Evolutionary conservation across 2,113 vertebrate species (phyloP).

Genomic region (Alectura lathami): DNA sequence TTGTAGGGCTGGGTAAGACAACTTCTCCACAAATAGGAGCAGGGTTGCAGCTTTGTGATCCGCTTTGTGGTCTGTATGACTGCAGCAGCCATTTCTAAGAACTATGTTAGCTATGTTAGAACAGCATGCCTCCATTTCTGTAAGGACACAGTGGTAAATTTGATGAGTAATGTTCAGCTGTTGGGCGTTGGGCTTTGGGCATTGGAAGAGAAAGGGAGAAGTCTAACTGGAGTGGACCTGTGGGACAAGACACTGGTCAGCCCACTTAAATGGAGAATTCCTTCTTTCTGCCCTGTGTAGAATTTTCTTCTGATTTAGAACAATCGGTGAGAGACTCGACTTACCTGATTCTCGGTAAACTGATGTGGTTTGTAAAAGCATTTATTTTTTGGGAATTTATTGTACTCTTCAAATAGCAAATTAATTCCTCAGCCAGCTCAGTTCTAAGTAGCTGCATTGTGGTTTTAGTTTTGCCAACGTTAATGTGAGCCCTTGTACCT

Average conservation of each 20-base stretch:
- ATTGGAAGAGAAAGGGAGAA: neutral
- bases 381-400: neutral
- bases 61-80: neutral
- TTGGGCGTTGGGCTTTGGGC: neutral
- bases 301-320: neutral
- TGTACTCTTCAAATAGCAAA: neutral
- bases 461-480: neutral
- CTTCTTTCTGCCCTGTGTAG: neutral
- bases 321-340: neutral
- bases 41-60: neutral
- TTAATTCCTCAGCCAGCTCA: neutral
- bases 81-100: slow-evolving; percentile 1
- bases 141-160: neutral
- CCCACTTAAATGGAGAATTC: neutral
- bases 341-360: neutral
- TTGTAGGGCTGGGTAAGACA: neutral
- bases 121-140: neutral
- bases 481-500: neutral
- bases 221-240: neutral
- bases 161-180: slow-evolving; percentile 57
- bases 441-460: neutral
- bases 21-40: neutral
- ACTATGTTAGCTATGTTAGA: neutral
- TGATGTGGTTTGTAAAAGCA: neutral
- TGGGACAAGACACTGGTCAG: neutral